phyloP scores from a whole-genome alignment of 2,797 vertebrate species.

The Cetoscarus ocellatus region DNA sequence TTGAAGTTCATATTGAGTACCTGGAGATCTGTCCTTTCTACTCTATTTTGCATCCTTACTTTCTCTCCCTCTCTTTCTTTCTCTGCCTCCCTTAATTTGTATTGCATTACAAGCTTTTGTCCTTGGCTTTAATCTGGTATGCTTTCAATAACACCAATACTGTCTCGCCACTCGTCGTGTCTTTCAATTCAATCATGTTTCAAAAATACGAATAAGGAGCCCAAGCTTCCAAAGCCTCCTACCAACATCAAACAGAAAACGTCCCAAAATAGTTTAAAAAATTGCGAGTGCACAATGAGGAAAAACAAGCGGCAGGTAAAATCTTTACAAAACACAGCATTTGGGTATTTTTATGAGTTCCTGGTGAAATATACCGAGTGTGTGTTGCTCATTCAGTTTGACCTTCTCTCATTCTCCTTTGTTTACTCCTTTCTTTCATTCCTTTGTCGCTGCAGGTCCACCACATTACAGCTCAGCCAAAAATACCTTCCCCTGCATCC shows the following conservation, averaged over 20 bases:
- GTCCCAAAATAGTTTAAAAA: not conserved
- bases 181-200: constrained; percentile 28
- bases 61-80: not conserved
- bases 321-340: not conserved
- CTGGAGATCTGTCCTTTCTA: constrained; percentile 18
- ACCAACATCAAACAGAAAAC: not conserved
- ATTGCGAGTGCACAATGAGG: too few species aligned
- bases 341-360: constrained; percentile 12
- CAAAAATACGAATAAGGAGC: constrained; percentile 7
- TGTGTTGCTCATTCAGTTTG: constrained; percentile 35
- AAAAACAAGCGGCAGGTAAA: not conserved
- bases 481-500: constrained; percentile 58
- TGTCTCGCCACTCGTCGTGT: constrained; percentile 9
- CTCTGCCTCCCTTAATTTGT: constrained; percentile 20
- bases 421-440: constrained; percentile 26
- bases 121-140: constrained; percentile 42
- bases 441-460: constrained; percentile 29
- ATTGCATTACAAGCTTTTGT: constrained; percentile 27
- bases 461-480: constrained; percentile 49
- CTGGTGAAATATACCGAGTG: constrained; percentile 21
- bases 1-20: constrained; percentile 35
- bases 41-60: not conserved
- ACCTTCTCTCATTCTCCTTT: constrained; percentile 63
- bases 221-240: constrained; percentile 12
- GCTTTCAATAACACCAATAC: not conserved